A percentile compares a stretch with the other conserved stretches of the same genome.
Evolutionary conservation across 1,140 invertebrate genomes (phyloP).

Genomic region (Nasonia giraulti): DNA sequence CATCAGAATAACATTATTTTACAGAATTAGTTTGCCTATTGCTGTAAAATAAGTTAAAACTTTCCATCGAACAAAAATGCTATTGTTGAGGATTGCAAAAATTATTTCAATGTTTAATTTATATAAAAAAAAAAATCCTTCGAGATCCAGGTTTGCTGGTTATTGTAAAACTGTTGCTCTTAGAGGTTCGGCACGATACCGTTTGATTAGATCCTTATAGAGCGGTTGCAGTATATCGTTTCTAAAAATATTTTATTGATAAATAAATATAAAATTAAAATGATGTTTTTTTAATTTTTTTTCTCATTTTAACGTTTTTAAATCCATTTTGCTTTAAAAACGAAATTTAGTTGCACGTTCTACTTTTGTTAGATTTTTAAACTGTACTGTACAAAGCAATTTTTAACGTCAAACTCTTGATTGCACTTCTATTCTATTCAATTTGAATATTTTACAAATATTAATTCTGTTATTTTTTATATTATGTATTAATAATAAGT

Average conservation of each 20-base stretch:
- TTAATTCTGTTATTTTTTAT: conserved; percentile 20
- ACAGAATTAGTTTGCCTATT: conserved; percentile 22
- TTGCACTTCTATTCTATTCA: neutral
- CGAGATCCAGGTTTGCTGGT: conserved; percentile 9
- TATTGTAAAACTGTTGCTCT: conserved; percentile 21
- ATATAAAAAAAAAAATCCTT: neutral
- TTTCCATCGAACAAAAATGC: conserved; percentile 35
- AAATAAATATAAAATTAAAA: conserved; percentile 37
- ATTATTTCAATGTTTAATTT: conserved; percentile 37
- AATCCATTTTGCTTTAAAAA: neutral
- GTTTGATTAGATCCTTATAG: conserved; percentile 1
- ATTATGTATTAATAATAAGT: neutral
- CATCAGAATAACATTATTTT: conserved; percentile 28
- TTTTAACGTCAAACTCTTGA: neutral
- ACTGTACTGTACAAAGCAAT: neutral
- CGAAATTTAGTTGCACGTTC: neutral
- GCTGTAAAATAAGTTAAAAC: conserved; percentile 43
- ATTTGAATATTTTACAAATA: neutral
- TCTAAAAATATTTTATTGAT: conserved; percentile 39
- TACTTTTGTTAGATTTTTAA: neutral
- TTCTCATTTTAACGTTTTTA: neutral
- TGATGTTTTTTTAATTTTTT: conserved; percentile 9
- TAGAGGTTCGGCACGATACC: neutral
- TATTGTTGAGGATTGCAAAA: conserved; percentile 39
- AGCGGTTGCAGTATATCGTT: conserved; percentile 27